Evolutionary conservation across 2,113 vertebrate species (phyloP), one percentile per base, ranked within the genome.

Genomic region (Nettapus auritus): DNA sequence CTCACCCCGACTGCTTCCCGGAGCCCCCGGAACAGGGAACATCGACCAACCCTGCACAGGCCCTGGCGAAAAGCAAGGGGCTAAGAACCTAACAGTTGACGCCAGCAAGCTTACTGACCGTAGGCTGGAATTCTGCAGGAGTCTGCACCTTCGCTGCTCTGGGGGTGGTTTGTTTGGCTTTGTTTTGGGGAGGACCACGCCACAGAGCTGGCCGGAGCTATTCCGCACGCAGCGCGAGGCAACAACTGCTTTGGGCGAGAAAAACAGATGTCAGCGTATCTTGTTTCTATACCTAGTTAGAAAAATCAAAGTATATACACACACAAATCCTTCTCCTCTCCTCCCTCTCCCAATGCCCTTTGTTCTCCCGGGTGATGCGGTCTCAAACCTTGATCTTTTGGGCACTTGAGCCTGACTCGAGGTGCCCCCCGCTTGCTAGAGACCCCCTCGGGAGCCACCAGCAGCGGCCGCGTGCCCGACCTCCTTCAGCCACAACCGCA

Each of bases 261-360:
- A 88, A 94, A 94, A 77, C 91, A 86, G 73, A 88, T 92, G 94
- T 94, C 94, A 95, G 86, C 86, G 74, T 57, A 90, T 86, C 81
- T 77, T 86, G 77, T 74, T 92, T 76, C 83, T 81, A 50, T 29
- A 96, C 44, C 88, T 44, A 90, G 20, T 55, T 55, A 29, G 29
- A 55, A 55, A 55, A 55, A 55, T 55, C 28, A 15, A 55, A 13
- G 23, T 52, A 25, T 25, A 52, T 25, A 52, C 12, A 52, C 48
- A 50, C 50, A 52, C 50, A 25, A 70, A 67, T 84, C 46, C 23
- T 25, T 78, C 93, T 78, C 34, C 46, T 81, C 86, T 90, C 76
- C 88, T 93, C 57, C 57, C 68, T 53, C 68, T 80, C 59, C 86
- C 68, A 16, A 5, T 56, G 93, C 77, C 64, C 80, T 90, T 74